Base-by-base conservation (phyloP, 37 sponge, comb jelly and placozoan genomes). In the Halisarca cf. caerulea region DNA sequence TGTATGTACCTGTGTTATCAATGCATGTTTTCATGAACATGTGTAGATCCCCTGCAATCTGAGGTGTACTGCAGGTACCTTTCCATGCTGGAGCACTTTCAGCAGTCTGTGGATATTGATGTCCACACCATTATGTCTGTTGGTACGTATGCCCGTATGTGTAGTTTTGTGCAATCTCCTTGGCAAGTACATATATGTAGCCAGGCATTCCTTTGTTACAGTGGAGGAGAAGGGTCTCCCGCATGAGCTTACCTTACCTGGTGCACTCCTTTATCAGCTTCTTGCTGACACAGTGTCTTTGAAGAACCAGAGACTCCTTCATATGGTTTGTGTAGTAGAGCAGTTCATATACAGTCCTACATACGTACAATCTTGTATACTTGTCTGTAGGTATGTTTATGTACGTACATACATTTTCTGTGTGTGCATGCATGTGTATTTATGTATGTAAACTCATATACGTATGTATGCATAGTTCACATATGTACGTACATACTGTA, bases 281-380 rank as follows among this genome's bases (percentile, higher is more conserved):
- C 59, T 85, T 6, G 39, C 85, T 21, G 88, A 91, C 28, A 79
- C 80, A 41, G 74, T 80, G 5, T 83, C 55, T 25, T 85, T 91
- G 35, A 91, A 88, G 77, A 84, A 88, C 37, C 85, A 72, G 47
- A 59, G 24, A 0, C 40, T 87, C 43, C 82, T 91, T 9, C 85
- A 87, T 43, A 11, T 34, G 35, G 33, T 68, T 2, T 68, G 33
- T 68, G 69, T n/a, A n/a, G n/a, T n/a, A n/a, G n/a, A n/a, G n/a
- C n/a, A n/a, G n/a, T n/a, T n/a, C n/a, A n/a, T n/a, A n/a, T n/a
- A n/a, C n/a, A n/a, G n/a, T n/a, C n/a, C n/a, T 15, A 11, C 33
- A 3, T 15, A 69, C 1, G 71, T 15, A 28, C 71, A 7, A 35
- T 21, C 33, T 18, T 66, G 28, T 55, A 17, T 55, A 17, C 57